Evolutionary conservation across 2,797 vertebrate genomes (phyloP), one percentile per base, ranked within the genome.

Genomic region (Potorous gilbertii): DNA sequence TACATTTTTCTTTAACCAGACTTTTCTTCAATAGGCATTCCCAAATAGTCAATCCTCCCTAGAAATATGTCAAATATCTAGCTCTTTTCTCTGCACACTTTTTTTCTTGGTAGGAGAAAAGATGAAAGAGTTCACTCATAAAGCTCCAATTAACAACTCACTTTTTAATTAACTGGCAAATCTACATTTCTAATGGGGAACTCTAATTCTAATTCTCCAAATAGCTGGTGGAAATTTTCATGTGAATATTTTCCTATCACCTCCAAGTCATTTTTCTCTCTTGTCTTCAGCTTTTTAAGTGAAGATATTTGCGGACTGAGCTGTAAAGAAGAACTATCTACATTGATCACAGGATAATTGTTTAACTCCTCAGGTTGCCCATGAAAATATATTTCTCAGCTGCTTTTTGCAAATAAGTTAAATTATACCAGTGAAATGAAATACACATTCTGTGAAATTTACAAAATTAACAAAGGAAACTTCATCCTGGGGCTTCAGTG

Each of bases 401-500:
- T 91, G 93, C 31, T 66, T 52, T 90, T 92, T 93, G 55, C 56
- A 95, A 90, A 34, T 56, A 93, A 24, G 27, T 55, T 92, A 90
- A 14, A 18, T 93, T 24, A 46, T 55, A 14, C 13, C 91, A 52
- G 28, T 50, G 6, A 92, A 24, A 28, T 50, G 6, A 92, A 16
- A 81, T 56, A 90, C 18, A 62, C 27, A 55, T 24, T 94, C 93
- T 59, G 74, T 0, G 90, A 91, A 92, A 95, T 92, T 57, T 56
- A 40, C 3, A 92, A 50, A n/a, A 34, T 50, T 90, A 52, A 28
- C 87, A 29, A 92, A 95, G 90, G 54, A 92, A 95, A 66, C n/a
- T 11, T 21, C 5, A 29, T 14, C 28, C 91, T 95, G 50, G 59
- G 46, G 89, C 40, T 81, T 91, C 52, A 93, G 9, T 59, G 90